A percentile compares a stretch with the other conserved stretches of the same genome.
Conservation (phyloP, 2,888 invertebrate species). For the Synanthedon formicaeformis region DNA sequence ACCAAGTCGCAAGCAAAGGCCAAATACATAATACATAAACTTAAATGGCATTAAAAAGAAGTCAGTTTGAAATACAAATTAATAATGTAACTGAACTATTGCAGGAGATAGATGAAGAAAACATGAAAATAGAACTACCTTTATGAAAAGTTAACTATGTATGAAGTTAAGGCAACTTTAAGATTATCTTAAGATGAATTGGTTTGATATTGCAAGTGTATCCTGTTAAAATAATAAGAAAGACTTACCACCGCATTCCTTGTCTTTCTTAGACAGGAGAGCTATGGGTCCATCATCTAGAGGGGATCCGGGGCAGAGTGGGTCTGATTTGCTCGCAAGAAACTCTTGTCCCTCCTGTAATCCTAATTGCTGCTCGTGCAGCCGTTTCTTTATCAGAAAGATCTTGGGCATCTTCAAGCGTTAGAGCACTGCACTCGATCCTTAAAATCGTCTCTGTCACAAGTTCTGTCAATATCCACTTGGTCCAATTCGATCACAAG, state of each 20-base stretch:
- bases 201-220: no score
- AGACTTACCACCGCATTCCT: slow-evolving; percentile 52
- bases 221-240: background rate
- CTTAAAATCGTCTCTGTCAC: slow-evolving; percentile 50
- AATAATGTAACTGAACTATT: no score
- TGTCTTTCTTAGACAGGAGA: slow-evolving; percentile 70
- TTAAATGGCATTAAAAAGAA: no score
- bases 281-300: slow-evolving; percentile 72
- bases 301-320: slow-evolving; percentile 71
- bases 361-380: slow-evolving; percentile 90
- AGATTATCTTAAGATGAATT: no score
- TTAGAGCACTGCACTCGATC: slow-evolving; percentile 60
- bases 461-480: slow-evolving; percentile 49
- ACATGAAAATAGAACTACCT: no score
- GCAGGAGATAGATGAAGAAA: no score
- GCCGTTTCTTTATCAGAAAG: slow-evolving; percentile 89
- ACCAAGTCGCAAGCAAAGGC: no score
- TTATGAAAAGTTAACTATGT: no score
- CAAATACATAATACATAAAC: no score
- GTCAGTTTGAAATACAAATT: no score
- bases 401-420: slow-evolving; percentile 87
- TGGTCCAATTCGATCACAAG: slow-evolving; percentile 34
- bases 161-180: no score
- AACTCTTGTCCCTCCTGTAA: slow-evolving; percentile 86
- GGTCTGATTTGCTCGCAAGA: slow-evolving; percentile 73